Base-by-base conservation (phyloP, 2,888 invertebrate species). In the Hirtodrosophila histrioides region DNA sequence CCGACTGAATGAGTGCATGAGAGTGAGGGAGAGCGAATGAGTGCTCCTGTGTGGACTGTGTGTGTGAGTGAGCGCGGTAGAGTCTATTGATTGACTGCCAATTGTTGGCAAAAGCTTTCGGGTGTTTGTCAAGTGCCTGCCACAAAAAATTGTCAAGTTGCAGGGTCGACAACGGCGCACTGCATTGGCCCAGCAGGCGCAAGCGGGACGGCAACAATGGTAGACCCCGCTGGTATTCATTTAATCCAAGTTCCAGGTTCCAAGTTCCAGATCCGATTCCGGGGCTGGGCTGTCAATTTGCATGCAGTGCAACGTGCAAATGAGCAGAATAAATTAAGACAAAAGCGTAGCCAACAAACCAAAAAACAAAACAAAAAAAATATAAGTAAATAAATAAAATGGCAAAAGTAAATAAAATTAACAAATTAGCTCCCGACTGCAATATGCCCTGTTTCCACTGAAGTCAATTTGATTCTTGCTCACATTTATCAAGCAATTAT, bases 111-210 rank as follows among this genome's bases (percentile, higher is more conserved):
- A 64, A 69, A 71, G 86, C 88, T 83, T 79, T 80, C 65, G 86
- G 84, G 86, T 86, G 88, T 86, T 86, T 86, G 86, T 85, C 88
- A 75, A 83, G 82, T 73, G 69, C 17, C 44, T 31, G 48, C 43
- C 57, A 37, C 58, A 41, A 27, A 67, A 37, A 37, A 63, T 39
- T 41, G 31, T 7, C 31, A 31, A 31, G 31, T 9, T 44, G 24
- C 7, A 24, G 33, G 7, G 41, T 7, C 4, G 23, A 9, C 31
- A 9, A 8, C 17, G 17, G 17, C 17, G 17, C 17, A 17, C 2
- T 17, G 17, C 17, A 17, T 17, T 1, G 17, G 5, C 9, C n/a
- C 9, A 39, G 10, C 9, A 10, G 23, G 46, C 27, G 61, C 64
- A 11, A 62, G 36, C 36, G 63, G 24, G 61, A 63, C 6, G 63